Conservation (phyloP, 2,113 vertebrate species). For the Agapornis roseicollis region DNA sequence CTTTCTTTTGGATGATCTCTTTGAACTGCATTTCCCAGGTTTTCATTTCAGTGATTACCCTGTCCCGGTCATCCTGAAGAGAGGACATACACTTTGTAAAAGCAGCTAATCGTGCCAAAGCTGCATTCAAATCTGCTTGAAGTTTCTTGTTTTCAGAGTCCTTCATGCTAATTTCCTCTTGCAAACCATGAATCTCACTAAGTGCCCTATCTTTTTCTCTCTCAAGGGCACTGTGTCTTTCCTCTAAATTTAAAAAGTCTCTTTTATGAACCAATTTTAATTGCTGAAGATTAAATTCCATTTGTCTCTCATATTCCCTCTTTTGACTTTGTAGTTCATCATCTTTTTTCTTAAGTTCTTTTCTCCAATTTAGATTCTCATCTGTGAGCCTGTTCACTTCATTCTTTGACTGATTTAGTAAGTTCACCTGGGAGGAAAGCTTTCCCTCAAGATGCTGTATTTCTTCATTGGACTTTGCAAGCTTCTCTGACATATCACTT, state of each 20-base stretch:
- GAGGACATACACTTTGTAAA: conserved; percentile 71
- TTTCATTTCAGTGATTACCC: conserved; percentile 66
- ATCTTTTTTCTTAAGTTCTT: conserved; percentile 62
- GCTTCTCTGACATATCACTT: conserved; percentile 59
- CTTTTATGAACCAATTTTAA: conserved; percentile 59
- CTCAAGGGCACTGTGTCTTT: conserved; percentile 59
- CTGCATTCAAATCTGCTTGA: conserved; percentile 71
- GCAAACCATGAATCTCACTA: conserved; percentile 60
- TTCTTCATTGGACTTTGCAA: conserved; percentile 49
- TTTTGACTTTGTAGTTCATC: conserved; percentile 47
- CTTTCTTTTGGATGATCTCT: conserved; percentile 79
- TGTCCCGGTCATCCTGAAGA: conserved; percentile 70
- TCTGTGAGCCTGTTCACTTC: conserved; percentile 54
- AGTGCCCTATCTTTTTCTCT: conserved; percentile 59
- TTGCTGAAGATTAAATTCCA: conserved; percentile 55
- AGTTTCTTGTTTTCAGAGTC: conserved; percentile 74
- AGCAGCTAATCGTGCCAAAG: conserved; percentile 73
- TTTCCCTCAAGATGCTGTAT: conserved; percentile 53
- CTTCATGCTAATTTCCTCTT: conserved; percentile 56
- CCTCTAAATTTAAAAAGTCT: conserved; percentile 68
- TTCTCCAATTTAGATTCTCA: conserved; percentile 71
- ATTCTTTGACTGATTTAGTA: conserved; percentile 66
- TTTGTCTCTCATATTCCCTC: conserved; percentile 20
- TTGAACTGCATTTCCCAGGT: conserved; percentile 78
- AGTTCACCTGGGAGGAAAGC: conserved; percentile 45